Evolutionary conservation across 1,140 invertebrate species (phyloP).

Genomic region (Metaphire vulgaris): DNA sequence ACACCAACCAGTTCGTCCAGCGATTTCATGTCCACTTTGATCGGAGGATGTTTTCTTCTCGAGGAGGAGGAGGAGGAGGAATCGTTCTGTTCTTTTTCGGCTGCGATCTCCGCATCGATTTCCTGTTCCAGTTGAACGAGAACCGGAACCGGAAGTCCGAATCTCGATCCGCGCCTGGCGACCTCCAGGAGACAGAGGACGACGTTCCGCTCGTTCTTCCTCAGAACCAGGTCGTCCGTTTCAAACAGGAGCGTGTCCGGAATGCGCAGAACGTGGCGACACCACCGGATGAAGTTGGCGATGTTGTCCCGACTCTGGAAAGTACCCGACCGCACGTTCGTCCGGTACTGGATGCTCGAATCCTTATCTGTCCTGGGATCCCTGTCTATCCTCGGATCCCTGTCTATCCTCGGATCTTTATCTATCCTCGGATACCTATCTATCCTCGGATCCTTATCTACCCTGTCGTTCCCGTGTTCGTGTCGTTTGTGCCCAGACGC

Average conservation of each 20-base stretch:
- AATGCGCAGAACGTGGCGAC: conserved; percentile 66
- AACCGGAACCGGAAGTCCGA: conserved; percentile 87
- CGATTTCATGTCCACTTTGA: conserved; percentile 84
- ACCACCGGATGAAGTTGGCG: conserved; percentile 90
- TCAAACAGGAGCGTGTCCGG: conserved; percentile 86
- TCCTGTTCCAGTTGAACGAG: conserved; percentile 92
- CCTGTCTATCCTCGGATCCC: neutral
- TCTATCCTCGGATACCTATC: neutral
- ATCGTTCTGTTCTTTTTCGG: conserved; percentile 27
- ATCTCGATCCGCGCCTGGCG: conserved; percentile 75
- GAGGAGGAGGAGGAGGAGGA: too few relatives aligned
- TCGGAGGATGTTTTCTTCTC: conserved; percentile 62
- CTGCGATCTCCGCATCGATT: conserved; percentile 82
- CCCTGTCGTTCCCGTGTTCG: neutral
- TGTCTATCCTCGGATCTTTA: neutral
- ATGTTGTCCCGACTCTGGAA: conserved; percentile 95
- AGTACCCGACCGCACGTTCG: conserved; percentile 71
- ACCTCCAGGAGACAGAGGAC: conserved; percentile 83
- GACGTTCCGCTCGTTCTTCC: conserved; percentile 93
- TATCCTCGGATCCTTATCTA: neutral
- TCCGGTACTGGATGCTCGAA: conserved; percentile 50
- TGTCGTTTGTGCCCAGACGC: neutral
- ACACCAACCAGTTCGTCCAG: conserved; percentile 89
- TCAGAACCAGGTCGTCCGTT: conserved; percentile 87
- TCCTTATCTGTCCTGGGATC: neutral